Percentiles rank a stretch among this genome's conserved stretches.
Evolutionary conservation across 2,797 vertebrate species (phyloP).

Genomic region (Rhincodon typus): DNA sequence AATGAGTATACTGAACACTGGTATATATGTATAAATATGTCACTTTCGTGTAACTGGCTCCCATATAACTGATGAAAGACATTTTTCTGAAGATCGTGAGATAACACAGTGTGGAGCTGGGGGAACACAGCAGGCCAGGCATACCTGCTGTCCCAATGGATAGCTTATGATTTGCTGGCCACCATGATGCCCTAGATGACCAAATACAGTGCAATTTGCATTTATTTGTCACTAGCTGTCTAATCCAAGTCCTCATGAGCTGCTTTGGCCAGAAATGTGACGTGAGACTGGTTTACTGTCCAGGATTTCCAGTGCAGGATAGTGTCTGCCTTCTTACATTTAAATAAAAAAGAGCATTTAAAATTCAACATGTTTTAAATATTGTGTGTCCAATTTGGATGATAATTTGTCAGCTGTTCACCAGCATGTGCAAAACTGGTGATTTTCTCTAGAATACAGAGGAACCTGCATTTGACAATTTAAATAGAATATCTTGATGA

Average conservation of each 20-base stretch:
- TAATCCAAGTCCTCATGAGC: not conserved
- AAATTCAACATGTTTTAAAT: not conserved
- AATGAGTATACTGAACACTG: not conserved
- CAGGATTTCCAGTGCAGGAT: not conserved
- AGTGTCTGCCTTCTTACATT: not conserved
- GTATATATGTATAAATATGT: not conserved
- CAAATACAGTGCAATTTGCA: not conserved
- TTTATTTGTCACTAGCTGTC: not conserved
- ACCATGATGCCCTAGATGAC: not conserved
- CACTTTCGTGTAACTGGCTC: not conserved
- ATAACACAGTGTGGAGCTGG: too few relatives aligned
- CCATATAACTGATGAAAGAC: too few relatives aligned
- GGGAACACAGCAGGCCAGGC: too few relatives aligned
- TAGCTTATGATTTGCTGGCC: not conserved
- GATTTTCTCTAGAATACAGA: not conserved
- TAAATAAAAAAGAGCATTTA: not conserved
- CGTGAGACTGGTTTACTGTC: not conserved
- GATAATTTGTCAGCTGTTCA: not conserved
- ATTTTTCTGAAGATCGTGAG: too few relatives aligned
- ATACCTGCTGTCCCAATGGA: too few relatives aligned
- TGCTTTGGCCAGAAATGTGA: not conserved
- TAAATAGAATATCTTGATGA: not conserved
- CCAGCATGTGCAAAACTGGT: not conserved
- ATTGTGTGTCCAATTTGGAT: not conserved
- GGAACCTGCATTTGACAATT: not conserved